Base-by-base conservation (phyloP, 2,797 vertebrate genomes). In the Numenius phaeopus region DNA sequence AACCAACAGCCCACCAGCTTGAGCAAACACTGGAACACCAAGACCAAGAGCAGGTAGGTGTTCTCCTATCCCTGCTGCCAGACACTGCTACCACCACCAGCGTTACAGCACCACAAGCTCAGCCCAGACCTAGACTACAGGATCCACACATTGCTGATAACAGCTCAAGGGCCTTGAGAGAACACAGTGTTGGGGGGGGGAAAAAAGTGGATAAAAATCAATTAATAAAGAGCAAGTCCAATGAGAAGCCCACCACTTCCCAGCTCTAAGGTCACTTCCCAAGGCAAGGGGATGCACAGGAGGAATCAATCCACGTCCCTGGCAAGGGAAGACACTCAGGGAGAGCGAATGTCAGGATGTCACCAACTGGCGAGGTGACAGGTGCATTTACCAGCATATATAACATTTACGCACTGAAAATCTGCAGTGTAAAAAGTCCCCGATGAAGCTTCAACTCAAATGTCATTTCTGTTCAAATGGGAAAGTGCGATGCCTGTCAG, bases 361-460 rank as follows among this genome's bases (percentile, higher is more conserved):
- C 96, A 91, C 70, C 67, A n/a, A n/a, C 52, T 30, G 57, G 76
- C 4, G 7, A 88, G 54, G 54, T 55, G 89, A 86, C 86, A 90
- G 94, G 76, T 88, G 83, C 91, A 22, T 91, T 91, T 88, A 75
- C 69, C 93, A 69, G 93, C 86, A n/a, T 2, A 75, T 77, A 85
- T n/a, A 94, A 83, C 89, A 95, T 89, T 85, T 40, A 85, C 6
- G 15, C 87, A 11, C 37, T 59, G 82, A 83, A 80, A 84, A 81
- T 73, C 69, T 71, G 76, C 91, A 61, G 69, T n/a, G 52, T 47
- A 90, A 82, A 94, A 95, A 82, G 91, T 86, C 89, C 54, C 50
- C 7, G 18, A 77, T 54, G 91, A 95, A 92, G 71, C 94, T 75
- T 83, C 94, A 80, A 58, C 92, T 84, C 90, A 69, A 87, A 96